Percentiles rank a stretch among this genome's conserved stretches.
phyloP scores from a whole-genome alignment of 2,797 vertebrate species.

The Hyperoplus lanceolatus region DNA sequence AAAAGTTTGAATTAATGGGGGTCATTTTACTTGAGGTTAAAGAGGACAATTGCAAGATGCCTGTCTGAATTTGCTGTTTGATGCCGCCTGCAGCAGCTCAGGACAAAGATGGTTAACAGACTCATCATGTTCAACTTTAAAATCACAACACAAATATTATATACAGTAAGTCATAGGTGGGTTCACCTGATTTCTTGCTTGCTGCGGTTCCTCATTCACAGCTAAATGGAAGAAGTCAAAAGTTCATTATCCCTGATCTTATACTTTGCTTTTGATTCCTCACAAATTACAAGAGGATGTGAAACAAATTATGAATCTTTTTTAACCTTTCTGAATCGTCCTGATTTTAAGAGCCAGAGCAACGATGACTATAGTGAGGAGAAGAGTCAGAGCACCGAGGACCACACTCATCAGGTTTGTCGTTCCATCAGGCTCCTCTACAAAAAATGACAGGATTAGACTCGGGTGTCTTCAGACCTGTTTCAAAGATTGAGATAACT shows the following conservation, averaged over 20 bases:
- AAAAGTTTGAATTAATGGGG: no score
- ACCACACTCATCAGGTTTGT: neutral
- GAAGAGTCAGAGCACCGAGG: conserved; percentile 8
- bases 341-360: neutral
- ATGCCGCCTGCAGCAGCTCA: no score
- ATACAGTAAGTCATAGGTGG: neutral
- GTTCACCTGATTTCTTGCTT: neutral
- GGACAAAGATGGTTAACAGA: no score
- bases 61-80: no score
- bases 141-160: no score
- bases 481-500: neutral
- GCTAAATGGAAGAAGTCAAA: neutral
- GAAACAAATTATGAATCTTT: no score
- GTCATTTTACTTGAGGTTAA: no score
- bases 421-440: neutral
- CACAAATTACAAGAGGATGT: neutral
- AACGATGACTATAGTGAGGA: conserved; percentile 4
- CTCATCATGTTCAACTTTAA: no score
- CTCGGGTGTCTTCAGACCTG: no score
- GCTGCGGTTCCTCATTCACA: neutral
- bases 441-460: neutral
- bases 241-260: neutral
- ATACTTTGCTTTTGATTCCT: neutral
- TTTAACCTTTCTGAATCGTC: conserved; percentile 32
- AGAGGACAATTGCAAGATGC: no score